Percentiles rank a stretch among this genome's conserved stretches.
Evolutionary conservation across 2,797 vertebrate genomes (phyloP).

Genomic region (Agapornis canus): DNA sequence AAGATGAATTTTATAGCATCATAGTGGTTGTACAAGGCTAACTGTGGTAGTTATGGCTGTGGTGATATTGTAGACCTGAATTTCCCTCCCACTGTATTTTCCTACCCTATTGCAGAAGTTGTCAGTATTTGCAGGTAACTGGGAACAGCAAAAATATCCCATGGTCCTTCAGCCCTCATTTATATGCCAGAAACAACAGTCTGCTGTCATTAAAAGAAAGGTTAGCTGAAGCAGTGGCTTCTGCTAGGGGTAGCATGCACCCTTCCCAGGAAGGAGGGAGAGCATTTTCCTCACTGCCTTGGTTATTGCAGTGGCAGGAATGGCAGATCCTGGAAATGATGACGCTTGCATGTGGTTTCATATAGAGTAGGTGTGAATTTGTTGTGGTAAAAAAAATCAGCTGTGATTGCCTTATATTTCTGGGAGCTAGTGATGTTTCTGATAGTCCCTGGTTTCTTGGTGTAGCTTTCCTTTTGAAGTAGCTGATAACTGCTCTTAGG

Average conservation of each 20-base stretch:
- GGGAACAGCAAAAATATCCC: background rate
- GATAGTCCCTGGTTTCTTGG: background rate
- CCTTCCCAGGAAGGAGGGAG: background rate
- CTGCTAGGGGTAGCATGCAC: fast-evolving
- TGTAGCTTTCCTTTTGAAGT: background rate
- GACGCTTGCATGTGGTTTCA: background rate
- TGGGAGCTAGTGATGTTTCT: background rate
- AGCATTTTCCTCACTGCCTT: background rate
- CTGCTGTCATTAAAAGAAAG: background rate
- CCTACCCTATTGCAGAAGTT: background rate
- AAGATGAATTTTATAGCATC: background rate
- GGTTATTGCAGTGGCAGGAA: background rate
- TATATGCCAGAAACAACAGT: background rate
- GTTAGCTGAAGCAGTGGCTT: background rate
- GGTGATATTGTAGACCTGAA: background rate
- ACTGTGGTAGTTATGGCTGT: background rate
- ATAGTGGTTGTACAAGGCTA: background rate
- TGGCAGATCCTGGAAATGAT: background rate
- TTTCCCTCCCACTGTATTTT: background rate
- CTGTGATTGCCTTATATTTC: background rate
- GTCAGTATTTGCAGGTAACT: background rate
- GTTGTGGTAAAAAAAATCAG: background rate
- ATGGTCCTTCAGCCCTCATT: background rate
- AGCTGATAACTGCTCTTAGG: background rate
- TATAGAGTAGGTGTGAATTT: background rate